A percentile compares a stretch with the other conserved stretches of the same genome.
phyloP scores from a whole-genome alignment of 2,113 vertebrate species.

The Xiphophorus couchianus region DNA sequence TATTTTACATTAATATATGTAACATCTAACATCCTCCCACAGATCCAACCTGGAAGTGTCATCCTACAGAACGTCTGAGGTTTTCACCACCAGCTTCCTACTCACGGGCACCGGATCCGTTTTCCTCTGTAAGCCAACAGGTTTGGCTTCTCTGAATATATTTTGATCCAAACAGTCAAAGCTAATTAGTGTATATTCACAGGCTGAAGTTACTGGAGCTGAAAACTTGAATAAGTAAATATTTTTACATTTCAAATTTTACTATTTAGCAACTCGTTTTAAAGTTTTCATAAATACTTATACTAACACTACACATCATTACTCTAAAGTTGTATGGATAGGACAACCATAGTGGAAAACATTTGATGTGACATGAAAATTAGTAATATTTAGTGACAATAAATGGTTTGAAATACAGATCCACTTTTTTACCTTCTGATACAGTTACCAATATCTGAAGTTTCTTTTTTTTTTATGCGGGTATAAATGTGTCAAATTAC shows the following conservation, averaged over 20 bases:
- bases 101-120: neutral
- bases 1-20: neutral
- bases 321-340: too few relatives aligned
- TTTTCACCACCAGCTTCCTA: neutral
- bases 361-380: too few relatives aligned
- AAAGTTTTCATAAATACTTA: too few relatives aligned
- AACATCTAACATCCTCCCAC: neutral
- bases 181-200: neutral
- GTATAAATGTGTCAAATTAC: too few relatives aligned
- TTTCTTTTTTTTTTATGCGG: too few relatives aligned
- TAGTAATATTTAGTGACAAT: too few relatives aligned
- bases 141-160: neutral
- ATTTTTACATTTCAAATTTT: neutral
- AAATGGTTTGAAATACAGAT: too few relatives aligned
- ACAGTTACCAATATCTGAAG: too few relatives aligned
- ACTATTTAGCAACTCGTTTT: neutral
- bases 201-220: neutral
- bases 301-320: too few relatives aligned
- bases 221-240: neutral
- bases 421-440: too few relatives aligned
- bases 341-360: too few relatives aligned
- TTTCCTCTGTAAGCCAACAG: slow-evolving; percentile 2
- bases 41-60: neutral
- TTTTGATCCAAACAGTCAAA: neutral
- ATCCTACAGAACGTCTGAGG: neutral